These are phyloP conservation scores for Tricholauxania praeusta DNA, from an alignment of 2,888 invertebrate species.

Conservation along the genomic window DNA sequence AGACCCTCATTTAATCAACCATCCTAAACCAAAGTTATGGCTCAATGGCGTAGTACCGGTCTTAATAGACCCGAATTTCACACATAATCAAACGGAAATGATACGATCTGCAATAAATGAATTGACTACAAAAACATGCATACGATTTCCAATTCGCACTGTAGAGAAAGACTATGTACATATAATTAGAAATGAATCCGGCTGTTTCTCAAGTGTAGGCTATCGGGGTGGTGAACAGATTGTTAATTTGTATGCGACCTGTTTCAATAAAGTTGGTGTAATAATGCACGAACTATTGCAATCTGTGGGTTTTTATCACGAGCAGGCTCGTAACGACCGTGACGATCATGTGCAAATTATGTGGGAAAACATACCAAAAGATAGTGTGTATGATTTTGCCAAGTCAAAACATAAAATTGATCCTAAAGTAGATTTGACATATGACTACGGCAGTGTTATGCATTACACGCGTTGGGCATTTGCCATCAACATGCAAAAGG, in stretches of 20 bases:
- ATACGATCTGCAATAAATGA: constrained; percentile 77
- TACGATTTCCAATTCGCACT: constrained; percentile 75
- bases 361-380: too few relatives aligned
- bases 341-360: constrained; percentile 76
- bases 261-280: constrained; percentile 77
- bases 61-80: constrained; percentile 73
- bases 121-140: constrained; percentile 80
- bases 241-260: constrained; percentile 79
- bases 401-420: too few relatives aligned
- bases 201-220: constrained; percentile 86
- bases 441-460: too few relatives aligned
- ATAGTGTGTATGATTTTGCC: too few relatives aligned
- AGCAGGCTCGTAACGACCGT: constrained; percentile 82
- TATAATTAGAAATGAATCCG: constrained; percentile 75
- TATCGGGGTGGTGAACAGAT: constrained; percentile 73
- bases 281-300: constrained; percentile 85
- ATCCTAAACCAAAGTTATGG: too few relatives aligned
- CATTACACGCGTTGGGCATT: too few relatives aligned
- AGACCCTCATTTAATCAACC: too few relatives aligned
- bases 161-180: constrained; percentile 77
- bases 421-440: too few relatives aligned
- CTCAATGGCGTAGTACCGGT: constrained; percentile 78
- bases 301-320: constrained; percentile 82
- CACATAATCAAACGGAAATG: constrained; percentile 70
- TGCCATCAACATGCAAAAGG: too few relatives aligned